Evolutionary conservation across 2,113 vertebrate genomes (phyloP).

Genomic region (Malurus elegans): DNA sequence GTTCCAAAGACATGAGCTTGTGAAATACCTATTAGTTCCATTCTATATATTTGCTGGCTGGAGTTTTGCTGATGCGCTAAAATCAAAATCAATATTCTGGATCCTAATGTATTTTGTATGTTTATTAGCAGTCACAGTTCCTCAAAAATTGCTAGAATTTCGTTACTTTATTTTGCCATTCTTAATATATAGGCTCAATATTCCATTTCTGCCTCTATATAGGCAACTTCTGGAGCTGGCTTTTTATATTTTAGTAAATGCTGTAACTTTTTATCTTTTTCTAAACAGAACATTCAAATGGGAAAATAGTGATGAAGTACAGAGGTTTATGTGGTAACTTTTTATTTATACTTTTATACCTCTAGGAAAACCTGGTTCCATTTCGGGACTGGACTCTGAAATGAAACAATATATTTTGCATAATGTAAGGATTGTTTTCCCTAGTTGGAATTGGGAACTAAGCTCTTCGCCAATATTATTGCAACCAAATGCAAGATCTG

Average conservation of each 20-base stretch:
- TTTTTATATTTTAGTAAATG: constrained; percentile 83
- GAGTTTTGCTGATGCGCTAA: constrained; percentile 87
- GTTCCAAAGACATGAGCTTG: constrained; percentile 83
- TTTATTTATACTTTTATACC: neutral
- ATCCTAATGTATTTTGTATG: constrained; percentile 83
- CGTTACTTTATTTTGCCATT: constrained; percentile 96
- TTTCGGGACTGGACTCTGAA: neutral
- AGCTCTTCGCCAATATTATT: neutral
- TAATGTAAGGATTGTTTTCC: neutral
- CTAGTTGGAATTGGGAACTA: neutral
- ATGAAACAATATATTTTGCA: neutral
- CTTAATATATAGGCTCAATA: constrained; percentile 89
- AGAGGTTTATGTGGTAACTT: constrained; percentile 96
- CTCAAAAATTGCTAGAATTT: constrained; percentile 95
- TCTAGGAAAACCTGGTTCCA: neutral
- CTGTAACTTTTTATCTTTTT: constrained; percentile 85
- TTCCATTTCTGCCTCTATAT: constrained; percentile 80
- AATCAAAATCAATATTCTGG: constrained; percentile 88
- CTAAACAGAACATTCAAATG: constrained; percentile 88
- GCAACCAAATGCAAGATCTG: neutral
- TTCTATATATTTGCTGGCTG: constrained; percentile 88
- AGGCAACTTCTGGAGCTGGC: constrained; percentile 83
- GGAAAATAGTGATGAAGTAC: constrained; percentile 81
- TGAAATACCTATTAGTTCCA: constrained; percentile 86
- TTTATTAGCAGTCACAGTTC: constrained; percentile 79